phyloP scores from a whole-genome alignment of 2,888 invertebrate genomes.

The Cephus rjabovi region DNA sequence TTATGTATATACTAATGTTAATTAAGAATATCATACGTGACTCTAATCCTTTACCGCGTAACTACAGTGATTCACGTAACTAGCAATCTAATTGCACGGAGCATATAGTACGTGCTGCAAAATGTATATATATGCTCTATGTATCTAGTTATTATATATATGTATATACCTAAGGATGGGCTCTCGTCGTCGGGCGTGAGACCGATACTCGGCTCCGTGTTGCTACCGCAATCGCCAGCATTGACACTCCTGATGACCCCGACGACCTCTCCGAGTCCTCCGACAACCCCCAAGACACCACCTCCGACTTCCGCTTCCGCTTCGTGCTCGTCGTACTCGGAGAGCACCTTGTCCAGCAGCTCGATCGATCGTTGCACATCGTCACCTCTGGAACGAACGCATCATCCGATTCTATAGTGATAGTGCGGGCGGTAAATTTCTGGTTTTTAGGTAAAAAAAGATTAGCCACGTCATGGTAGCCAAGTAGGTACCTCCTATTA shows the following conservation, averaged over 20 bases:
- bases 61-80: not conserved
- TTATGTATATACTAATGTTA: not conserved
- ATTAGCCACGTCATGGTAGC: not conserved
- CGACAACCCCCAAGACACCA: slow-evolving; percentile 68
- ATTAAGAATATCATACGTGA: not conserved
- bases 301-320: slow-evolving; percentile 72
- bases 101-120: not conserved
- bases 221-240: slow-evolving; percentile 62
- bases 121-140: not conserved
- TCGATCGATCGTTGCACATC: slow-evolving; percentile 91
- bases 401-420: slow-evolving; percentile 28
- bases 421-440: not conserved
- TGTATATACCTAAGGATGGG: slow-evolving; percentile 73
- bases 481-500: not conserved
- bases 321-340: slow-evolving; percentile 88
- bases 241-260: slow-evolving; percentile 65
- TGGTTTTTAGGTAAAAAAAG: not conserved
- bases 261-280: slow-evolving; percentile 59
- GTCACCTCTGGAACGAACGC: slow-evolving; percentile 77
- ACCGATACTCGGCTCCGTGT: slow-evolving; percentile 69
- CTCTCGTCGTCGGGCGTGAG: slow-evolving; percentile 76
- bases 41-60: not conserved
- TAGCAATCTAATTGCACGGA: not conserved
- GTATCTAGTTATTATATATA: no score
- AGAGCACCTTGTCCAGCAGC: slow-evolving; percentile 88